Evolutionary conservation across 2,797 vertebrate species (phyloP).

Genomic region (Acanthiza pusilla): DNA sequence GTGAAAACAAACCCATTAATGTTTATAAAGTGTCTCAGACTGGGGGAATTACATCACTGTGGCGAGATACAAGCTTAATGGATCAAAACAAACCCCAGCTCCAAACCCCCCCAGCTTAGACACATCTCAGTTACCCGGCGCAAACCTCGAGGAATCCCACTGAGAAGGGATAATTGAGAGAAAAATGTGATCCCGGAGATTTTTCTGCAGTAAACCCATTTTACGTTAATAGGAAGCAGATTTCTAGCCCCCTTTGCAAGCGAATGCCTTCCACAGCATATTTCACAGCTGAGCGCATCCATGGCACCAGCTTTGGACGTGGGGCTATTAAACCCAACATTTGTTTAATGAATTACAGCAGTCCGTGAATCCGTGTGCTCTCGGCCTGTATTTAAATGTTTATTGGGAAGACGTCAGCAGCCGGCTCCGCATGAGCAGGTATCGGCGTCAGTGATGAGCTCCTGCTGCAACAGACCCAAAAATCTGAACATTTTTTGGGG

Average conservation of each 20-base stretch:
- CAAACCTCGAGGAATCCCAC: neutral
- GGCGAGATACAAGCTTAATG: neutral
- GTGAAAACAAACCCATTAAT: neutral
- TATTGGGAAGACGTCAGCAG: conserved; percentile 5
- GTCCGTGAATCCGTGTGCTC: neutral
- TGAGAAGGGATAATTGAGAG: conserved; percentile 29
- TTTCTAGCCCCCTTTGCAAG: conserved; percentile 24
- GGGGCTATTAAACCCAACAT: conserved; percentile 35
- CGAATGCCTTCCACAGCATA: conserved; percentile 8
- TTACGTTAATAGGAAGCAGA: conserved; percentile 42
- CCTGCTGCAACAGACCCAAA: neutral
- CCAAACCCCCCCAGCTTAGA: neutral
- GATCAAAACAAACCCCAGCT: conserved; percentile 27
- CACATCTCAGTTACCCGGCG: neutral
- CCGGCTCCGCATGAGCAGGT: conserved; percentile 5
- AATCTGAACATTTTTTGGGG: neutral
- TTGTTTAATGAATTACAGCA: conserved; percentile 66
- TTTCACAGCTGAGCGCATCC: conserved; percentile 55
- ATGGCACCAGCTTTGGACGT: conserved; percentile 5
- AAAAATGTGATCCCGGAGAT: conserved; percentile 21
- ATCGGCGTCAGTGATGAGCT: neutral
- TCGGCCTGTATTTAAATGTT: conserved; percentile 26
- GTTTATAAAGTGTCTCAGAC: conserved; percentile 9
- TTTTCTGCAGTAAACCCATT: conserved; percentile 11
- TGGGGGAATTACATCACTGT: conserved; percentile 1